Evolutionary conservation across 2,113 vertebrate species (phyloP).

Genomic region (Onychostruthus taczanowskii): DNA sequence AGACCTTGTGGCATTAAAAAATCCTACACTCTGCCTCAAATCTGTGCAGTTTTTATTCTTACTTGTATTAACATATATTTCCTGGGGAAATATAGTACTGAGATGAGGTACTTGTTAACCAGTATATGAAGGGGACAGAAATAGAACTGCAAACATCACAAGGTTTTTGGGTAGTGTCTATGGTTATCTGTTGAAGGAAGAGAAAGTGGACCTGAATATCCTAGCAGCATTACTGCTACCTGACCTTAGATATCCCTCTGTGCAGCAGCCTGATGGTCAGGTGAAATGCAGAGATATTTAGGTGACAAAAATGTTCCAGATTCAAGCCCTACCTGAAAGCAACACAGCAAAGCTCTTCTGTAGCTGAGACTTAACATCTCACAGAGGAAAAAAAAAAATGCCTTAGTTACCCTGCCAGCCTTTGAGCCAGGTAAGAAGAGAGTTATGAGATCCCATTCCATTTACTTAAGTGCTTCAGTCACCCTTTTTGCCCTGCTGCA

Average conservation of each 20-base stretch:
- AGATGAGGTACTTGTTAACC: neutral
- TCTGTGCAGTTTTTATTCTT: neutral
- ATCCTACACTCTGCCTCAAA: neutral
- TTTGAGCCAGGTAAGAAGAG: neutral
- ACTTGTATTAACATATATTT: neutral
- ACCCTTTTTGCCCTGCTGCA: neutral
- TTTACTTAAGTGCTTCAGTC: neutral
- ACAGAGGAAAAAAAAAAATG: neutral
- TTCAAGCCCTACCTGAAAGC: neutral
- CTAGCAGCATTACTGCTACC: neutral
- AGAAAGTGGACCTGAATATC: neutral
- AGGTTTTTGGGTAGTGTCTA: neutral
- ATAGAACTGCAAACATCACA: fast-evolving
- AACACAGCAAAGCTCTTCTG: neutral
- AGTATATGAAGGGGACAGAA: neutral
- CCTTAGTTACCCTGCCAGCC: neutral
- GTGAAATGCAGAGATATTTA: neutral
- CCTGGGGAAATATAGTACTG: neutral
- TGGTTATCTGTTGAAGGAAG: neutral
- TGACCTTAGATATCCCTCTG: neutral
- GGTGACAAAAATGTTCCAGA: neutral
- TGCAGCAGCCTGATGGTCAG: neutral
- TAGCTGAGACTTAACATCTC: neutral
- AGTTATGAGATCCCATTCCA: neutral
- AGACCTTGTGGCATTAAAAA: neutral